A percentile compares a stretch with the other conserved stretches of the same genome.
phyloP scores from a whole-genome alignment of 2,888 invertebrate genomes.

The Torymus texanus region DNA sequence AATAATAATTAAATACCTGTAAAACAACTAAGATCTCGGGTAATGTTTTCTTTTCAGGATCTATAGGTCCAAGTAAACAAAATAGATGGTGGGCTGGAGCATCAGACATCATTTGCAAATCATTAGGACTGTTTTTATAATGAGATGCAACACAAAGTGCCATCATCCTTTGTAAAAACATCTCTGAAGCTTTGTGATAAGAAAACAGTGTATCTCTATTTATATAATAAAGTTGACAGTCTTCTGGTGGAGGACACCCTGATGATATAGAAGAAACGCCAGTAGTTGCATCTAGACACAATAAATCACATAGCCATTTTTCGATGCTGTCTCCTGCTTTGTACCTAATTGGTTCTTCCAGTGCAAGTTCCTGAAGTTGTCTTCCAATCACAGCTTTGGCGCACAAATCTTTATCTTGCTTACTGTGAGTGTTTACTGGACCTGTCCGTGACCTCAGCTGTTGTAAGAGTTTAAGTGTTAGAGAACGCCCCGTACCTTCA shows the following conservation, averaged over 20 bases:
- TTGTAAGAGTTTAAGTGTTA: conserved; percentile 95
- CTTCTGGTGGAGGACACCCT: conserved; percentile 92
- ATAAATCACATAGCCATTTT: conserved; percentile 90
- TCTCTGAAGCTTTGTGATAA: conserved; percentile 94
- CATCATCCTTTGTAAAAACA: conserved; percentile 93
- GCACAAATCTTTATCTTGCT: conserved; percentile 75
- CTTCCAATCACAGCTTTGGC: conserved; percentile 76
- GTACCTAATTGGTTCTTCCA: conserved; percentile 95
- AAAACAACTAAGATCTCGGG: conserved; percentile 96
- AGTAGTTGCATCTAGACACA: conserved; percentile 92
- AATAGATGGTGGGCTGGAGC: conserved; percentile 99
- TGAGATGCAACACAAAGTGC: conserved; percentile 97
- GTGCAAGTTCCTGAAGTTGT: conserved; percentile 78
- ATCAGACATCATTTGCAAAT: conserved; percentile 98
- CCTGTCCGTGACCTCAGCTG: conserved; percentile 84
- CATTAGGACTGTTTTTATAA: conserved; percentile 99
- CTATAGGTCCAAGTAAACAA: conserved; percentile 92
- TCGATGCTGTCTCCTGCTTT: conserved; percentile 91
- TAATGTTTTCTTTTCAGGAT: conserved; percentile 82
- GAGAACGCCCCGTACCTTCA: conserved; percentile 97
- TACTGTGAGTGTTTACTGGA: conserved; percentile 73
- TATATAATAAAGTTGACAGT: conserved; percentile 92
- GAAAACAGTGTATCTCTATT: conserved; percentile 96
- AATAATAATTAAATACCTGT: conserved; percentile 77
- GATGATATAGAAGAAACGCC: conserved; percentile 80